Percentiles rank a stretch among this genome's conserved stretches.
phyloP scores from a whole-genome alignment of 2,797 vertebrate genomes.

The Eulemur albifrons region DNA sequence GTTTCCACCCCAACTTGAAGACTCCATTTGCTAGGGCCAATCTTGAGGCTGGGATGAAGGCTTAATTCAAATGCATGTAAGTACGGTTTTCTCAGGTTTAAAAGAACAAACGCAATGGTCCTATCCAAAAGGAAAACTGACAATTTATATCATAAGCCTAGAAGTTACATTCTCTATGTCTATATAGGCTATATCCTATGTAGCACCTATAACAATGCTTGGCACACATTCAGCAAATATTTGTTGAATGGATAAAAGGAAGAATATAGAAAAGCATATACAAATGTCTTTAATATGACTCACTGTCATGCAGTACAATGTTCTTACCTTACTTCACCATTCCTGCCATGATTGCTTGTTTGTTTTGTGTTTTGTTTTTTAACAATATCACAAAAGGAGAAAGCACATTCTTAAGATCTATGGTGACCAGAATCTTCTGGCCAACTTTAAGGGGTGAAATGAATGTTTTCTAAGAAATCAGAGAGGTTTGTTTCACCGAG shows the following conservation, averaged over 20 bases:
- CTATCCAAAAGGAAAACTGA: not conserved
- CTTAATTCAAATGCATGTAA: not conserved
- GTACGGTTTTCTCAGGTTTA: not conserved
- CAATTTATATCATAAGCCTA: not conserved
- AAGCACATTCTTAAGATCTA: not conserved
- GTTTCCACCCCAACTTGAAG: rapidly evolving
- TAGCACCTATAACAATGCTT: not conserved
- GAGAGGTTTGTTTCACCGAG: not conserved
- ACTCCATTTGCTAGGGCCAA: not conserved
- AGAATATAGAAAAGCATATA: rapidly evolving
- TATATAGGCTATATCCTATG: rapidly evolving
- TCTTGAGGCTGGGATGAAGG: rapidly evolving
- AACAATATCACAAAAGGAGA: not conserved
- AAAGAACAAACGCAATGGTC: not conserved
- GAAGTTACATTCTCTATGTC: rapidly evolving
- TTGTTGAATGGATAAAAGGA: not conserved
- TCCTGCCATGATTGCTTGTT: no score
- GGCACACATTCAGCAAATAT: no score
- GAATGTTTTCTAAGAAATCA: not conserved
- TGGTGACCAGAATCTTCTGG: not conserved
- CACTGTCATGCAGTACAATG: rapidly evolving
- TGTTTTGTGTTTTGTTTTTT: not conserved
- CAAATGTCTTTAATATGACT: rapidly evolving
- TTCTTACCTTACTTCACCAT: rapidly evolving
- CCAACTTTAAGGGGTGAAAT: not conserved